These are phyloP conservation scores for Dendrolimus punctatus DNA, from an alignment of 1,140 invertebrate genomes.

Conservation along the genomic window DNA sequence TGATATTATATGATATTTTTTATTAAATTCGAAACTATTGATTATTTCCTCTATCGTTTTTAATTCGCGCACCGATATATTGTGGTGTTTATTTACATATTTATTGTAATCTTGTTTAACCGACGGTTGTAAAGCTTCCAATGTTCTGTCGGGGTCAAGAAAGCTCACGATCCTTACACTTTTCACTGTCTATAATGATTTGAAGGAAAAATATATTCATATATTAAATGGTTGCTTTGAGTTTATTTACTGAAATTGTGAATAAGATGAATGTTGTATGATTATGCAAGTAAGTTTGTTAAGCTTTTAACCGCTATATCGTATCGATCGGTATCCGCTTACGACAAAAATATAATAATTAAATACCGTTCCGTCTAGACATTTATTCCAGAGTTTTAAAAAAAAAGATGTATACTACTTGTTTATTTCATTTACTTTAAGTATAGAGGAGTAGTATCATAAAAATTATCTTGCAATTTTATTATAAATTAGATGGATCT, in stretches of 20 bases:
- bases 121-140: conserved; percentile 21
- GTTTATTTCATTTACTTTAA: no score
- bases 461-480: no score
- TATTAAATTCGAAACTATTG: conserved; percentile 67
- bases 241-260: neutral
- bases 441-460: no score
- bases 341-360: no score
- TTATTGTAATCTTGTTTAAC: conserved; percentile 60
- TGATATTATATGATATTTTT: conserved; percentile 65
- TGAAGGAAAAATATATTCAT: conserved; percentile 17
- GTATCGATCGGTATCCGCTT: no score
- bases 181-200: conserved; percentile 67
- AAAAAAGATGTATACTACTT: no score
- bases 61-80: conserved; percentile 47
- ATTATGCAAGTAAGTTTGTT: no score
- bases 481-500: no score
- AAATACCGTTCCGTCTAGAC: no score
- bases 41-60: conserved; percentile 26
- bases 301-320: no score
- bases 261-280: no score
- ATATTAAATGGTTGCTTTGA: neutral
- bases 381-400: no score
- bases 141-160: conserved; percentile 14
- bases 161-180: conserved; percentile 19
- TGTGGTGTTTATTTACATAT: conserved; percentile 61